Evolutionary conservation across 2,888 invertebrate species (phyloP).

Genomic region (Rotaria macrura): DNA sequence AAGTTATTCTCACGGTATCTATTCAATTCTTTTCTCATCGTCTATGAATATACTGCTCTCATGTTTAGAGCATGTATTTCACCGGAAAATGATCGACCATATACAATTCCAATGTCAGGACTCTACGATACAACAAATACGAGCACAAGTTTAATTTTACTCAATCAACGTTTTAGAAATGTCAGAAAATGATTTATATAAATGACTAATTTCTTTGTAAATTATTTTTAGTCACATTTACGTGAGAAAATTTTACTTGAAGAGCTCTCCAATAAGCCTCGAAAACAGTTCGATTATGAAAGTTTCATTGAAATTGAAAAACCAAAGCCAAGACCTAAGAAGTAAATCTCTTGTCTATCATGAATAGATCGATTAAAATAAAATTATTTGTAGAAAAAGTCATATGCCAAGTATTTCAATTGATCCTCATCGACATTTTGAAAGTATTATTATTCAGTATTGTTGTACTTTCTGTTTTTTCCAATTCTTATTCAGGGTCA

Average conservation of each 20-base stretch:
- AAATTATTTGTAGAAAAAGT: neutral
- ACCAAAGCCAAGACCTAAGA: too few relatives aligned
- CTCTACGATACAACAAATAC: neutral
- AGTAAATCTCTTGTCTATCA: too few relatives aligned
- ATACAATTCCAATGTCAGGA: neutral
- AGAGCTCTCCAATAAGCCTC: too few relatives aligned
- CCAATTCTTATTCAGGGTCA: neutral
- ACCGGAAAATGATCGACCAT: neutral
- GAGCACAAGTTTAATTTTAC: neutral
- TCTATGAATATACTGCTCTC: neutral
- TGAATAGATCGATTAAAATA: too few relatives aligned
- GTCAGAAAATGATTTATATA: neutral
- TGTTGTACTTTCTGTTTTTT: neutral
- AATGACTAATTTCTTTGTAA: neutral
- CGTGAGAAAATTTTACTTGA: neutral
- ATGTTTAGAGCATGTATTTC: neutral
- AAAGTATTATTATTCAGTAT: neutral
- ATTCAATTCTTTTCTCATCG: too few relatives aligned
- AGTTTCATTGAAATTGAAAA: too few relatives aligned
- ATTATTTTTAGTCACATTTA: neutral
- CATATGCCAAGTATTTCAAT: neutral
- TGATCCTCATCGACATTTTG: neutral
- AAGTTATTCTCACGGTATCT: neutral
- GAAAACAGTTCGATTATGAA: too few relatives aligned
- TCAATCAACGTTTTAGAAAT: neutral